Base-by-base conservation (phyloP, 2,797 vertebrate genomes). In the Myotis daubentonii region DNA sequence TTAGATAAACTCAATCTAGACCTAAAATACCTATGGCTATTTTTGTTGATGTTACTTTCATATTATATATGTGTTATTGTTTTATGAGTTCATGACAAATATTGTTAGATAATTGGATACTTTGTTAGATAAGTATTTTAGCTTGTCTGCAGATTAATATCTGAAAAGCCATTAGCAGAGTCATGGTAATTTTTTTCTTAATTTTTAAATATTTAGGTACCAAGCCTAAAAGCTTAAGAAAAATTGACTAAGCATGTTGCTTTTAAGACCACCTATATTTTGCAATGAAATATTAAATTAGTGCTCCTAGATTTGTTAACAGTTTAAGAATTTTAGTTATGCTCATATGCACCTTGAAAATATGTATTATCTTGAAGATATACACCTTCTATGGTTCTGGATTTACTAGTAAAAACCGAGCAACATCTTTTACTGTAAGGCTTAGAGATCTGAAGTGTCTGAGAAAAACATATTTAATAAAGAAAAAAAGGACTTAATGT, bases 251-350 rank as follows among this genome's bases (percentile, higher is more conserved):
- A 90, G 83, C 89, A 94, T 94, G 81, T 96, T 96, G 68, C 79
- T 97, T 57, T 94, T 96, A 97, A 51, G 81, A 95, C 65, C 28
- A 20, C 49, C 62, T 91, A 15, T 96, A 78, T 94, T 95, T 97
- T 96, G 76, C 86, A 62, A 74, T 93, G 93, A 60, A 95, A 80
- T 93, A 78, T 93, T 97, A 97, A 96, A 96, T 93, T 96, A 91
- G 86, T 87, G 90, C 79, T 97, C 49, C 33, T 94, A 94, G 94
- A 76, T 90, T 94, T 96, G 23, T 95, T 94, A 95, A 91, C 76
- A 95, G 19, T 90, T 84, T 87, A 87, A 95, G 86, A 95, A 97
- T 84, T 78, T 97, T 89, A 93, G 51, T 97, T 96, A 97, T 95
- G 76, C 83, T 76, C 93, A 47, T 96, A 76, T 93, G 49, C 79